Base-by-base conservation (phyloP, 2,888 invertebrate genomes). In the Lampropteryx suffumata region DNA sequence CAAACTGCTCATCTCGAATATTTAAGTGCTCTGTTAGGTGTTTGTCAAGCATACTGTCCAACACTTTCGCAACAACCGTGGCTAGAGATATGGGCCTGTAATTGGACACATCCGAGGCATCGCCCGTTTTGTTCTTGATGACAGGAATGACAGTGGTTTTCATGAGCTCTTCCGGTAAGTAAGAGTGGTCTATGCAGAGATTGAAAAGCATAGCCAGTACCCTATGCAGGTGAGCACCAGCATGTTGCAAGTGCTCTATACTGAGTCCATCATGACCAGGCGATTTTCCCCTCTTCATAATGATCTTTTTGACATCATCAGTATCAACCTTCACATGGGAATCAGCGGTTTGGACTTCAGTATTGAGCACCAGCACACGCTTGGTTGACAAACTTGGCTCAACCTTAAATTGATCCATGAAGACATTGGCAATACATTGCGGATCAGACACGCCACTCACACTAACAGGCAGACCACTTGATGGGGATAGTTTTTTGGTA, bases 1-100 rank as follows among this genome's bases (percentile, higher is more conserved):
- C 53, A 11, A 57, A 57, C 27, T 59, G 55, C 7, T 28, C 21
- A 8, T 56, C 54, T 8, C 49, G 42, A 1, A 56, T 21, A 0
- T 47, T 4, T 4, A 59, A 9, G 14, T 46, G 27, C 11, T 39
- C 30, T 2, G 21, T 12, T 10, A 57, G 37, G 4, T 47, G 33
- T 10, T 7, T 30, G 10, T 53, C 48, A 33, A 60, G 52, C 46
- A 57, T 10, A 52, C 56, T 43, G 39, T 57, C 55, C 34, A 58
- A 33, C 3, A 58, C 44, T 30, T 60, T 55, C 1, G 55, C 48
- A 12, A 49, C 30, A 8, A 54, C 47, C 1, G 57, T 60, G 0
- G 57, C 60, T 11, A 57, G 13, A 1, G 55, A 60, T 10, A 59
- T 59, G 0, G 59, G 55, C 14, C 59, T 42, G 29, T 56, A 60